Evolutionary conservation across 2,113 vertebrate genomes (phyloP), one percentile per base, ranked within the genome.

Genomic region (Pollachius pollachius): DNA sequence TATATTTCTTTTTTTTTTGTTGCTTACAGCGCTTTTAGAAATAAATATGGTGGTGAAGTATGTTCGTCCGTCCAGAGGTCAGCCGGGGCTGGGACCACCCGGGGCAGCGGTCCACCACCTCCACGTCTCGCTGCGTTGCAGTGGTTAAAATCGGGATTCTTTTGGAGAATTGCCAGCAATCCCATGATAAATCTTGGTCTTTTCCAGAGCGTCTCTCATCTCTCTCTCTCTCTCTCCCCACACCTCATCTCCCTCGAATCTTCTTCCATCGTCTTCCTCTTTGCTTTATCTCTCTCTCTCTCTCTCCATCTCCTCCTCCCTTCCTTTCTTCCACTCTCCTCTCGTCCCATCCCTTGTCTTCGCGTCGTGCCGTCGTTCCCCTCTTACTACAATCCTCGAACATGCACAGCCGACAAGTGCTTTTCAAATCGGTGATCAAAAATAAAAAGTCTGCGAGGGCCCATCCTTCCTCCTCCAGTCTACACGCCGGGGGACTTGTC

Each of bases 401-500:
- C 93, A 94, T 93, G 92, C 94, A 92, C 93, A 92, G 91, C 92
- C 93, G 92, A 92, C 93, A 94, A 92, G 93, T 94, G 94, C 94
- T 93, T 13, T 12, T 94, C 89, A 92, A 94, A 92, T 91, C 93
- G 90, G 92, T 92, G 90, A 91, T 89, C 81, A 83, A 90, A 62
- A 92, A 93, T 89, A 90, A 90, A 92, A 92, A 93, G 94, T 94
- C 92, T 92, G 92, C 92, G 88, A 91, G 89, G 8, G 41, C 9
- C 41, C 30, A 34, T 48, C 86, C 81, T 81, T 91, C 78, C 71
- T 62, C 83, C 88, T 80, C 70, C 23, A 23, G 85, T 85, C 95
- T 97, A 98, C 84, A 98, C 96, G 92, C 95, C 96, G 57, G 97
- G 94, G 80, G 96, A 94, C 93, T 98, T 99, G 92, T 98, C 96